phyloP scores from a whole-genome alignment of 2,797 vertebrate genomes.

The Meda fulgida region DNA sequence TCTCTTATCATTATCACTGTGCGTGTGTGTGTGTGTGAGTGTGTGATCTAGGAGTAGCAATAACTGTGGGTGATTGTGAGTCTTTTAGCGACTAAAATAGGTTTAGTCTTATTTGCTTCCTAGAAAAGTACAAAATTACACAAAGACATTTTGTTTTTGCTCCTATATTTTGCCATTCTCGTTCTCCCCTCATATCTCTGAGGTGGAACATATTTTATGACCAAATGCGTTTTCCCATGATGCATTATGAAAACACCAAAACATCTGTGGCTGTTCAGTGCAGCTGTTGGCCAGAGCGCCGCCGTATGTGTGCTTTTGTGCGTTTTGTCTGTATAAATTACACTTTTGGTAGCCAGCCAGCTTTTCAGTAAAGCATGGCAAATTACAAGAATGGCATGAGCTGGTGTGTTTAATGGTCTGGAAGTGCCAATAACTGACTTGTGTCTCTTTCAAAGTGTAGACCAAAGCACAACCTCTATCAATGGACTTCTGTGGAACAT shows the following conservation, averaged over 20 bases:
- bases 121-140: constrained; percentile 18
- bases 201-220: constrained; percentile 5
- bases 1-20: constrained; percentile 52
- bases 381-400: constrained; percentile 38
- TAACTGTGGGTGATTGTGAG: constrained; percentile 11
- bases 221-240: constrained; percentile 32
- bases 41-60: too few species aligned
- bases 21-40: constrained; percentile 9
- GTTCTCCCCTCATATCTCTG: background rate
- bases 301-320: constrained; percentile 33
- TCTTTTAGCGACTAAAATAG: constrained; percentile 10
- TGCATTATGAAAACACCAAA: constrained; percentile 38
- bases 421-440: constrained; percentile 29
- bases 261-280: constrained; percentile 45
- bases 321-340: constrained; percentile 30
- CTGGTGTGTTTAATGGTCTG: constrained; percentile 26
- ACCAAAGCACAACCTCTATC: background rate
- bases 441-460: constrained; percentile 18
- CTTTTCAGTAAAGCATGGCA: constrained; percentile 14
- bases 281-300: constrained; percentile 47
- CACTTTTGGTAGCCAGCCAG: constrained; percentile 35
- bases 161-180: background rate
- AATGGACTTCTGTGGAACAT: background rate
- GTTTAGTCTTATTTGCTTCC: constrained; percentile 25
- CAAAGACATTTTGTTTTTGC: background rate